These are phyloP conservation scores for Aphidius ervi DNA, from an alignment of 1,140 invertebrate genomes.

Conservation along the genomic window DNA sequence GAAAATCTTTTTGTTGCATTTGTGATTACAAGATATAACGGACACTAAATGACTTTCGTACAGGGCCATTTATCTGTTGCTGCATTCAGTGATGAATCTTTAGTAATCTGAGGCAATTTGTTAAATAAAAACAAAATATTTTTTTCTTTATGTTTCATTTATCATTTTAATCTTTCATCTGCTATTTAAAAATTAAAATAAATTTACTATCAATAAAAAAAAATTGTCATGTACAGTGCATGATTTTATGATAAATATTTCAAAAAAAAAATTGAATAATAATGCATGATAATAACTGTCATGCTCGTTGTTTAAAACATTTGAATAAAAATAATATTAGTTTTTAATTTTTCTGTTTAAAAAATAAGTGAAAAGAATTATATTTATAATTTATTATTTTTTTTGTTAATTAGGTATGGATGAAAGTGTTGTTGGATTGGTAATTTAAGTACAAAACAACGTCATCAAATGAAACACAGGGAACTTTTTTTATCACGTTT, in stretches of 20 bases:
- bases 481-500: conserved; percentile 96
- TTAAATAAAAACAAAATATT: conserved; percentile 16
- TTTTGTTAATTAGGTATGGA: conserved; percentile 49
- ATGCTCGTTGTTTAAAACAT: too few relatives aligned
- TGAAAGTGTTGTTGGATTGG: conserved; percentile 52
- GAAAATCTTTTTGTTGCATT: conserved; percentile 7
- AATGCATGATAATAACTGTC: too few relatives aligned
- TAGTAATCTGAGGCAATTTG: conserved; percentile 54
- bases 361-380: too few relatives aligned
- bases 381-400: conserved; percentile 1
- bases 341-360: too few relatives aligned
- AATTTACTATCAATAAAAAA: conserved; percentile 11
- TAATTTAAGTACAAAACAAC: conserved; percentile 67
- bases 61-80: conserved; percentile 16
- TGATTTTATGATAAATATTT: neutral
- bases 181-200: conserved; percentile 22
- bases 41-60: too few relatives aligned
- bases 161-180: conserved; percentile 20
- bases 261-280: neutral
- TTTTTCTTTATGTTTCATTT: conserved; percentile 3
- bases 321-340: too few relatives aligned
- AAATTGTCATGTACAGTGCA: too few relatives aligned
- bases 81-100: conserved; percentile 46
- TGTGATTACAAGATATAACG: too few relatives aligned
- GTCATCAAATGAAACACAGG: conserved; percentile 94